Evolutionary conservation across 2,888 invertebrate genomes (phyloP), one percentile per base, ranked within the genome.

Genomic region (Drosophila histrio): DNA sequence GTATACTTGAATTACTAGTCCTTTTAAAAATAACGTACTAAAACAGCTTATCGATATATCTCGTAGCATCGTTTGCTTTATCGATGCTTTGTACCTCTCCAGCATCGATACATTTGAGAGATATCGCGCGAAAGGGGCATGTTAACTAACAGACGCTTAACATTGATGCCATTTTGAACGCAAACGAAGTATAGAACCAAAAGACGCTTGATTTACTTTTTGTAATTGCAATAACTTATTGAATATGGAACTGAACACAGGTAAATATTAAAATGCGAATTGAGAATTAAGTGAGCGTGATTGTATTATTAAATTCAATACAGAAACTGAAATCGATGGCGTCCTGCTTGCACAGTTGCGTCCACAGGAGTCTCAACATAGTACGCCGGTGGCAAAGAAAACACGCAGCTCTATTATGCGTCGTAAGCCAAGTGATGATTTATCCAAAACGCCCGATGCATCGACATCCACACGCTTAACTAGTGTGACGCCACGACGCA

Each of bases 401-500:
- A 70, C 78, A 0, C 67, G 70, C 9, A 30, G 62, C 26, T 11
- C 52, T 4, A n/a, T 26, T 4, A n/a, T 26, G 17, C 49, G 46
- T 11, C 11, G 24, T 7, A 39, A 21, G 4, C 19, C 30, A 22
- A 13, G 1, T 2, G 43, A 38, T 0, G 58, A 39, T 8, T 4
- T 24, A 2, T 24, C 19, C 5, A 50, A 54, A 43, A 65, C 30
- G 24, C 59, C 28, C 19, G 44, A 6, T 39, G 36, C 47, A 32
- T 22, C 47, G 1, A 32, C 30, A 13, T 15, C 21, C 13, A 49
- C 8, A 3, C 38, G 39, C 2, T 1, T 3, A 7, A 1, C 13
- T 2, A 39, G 21, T 17, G 62, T 82, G 46, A 90, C 90, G 0
- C 90, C 90, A 3, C 71, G 91, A 0, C 89, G 91, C 2, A 91